These are phyloP conservation scores for Xenopus tropicalis DNA, from an alignment of 2,113 vertebrate species.

Conservation along the genomic window UCB_Xtro_10.0 CM004445.2:146428501-146429000, in stretches of 20 bases:
- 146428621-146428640: too few species aligned
- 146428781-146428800: slow-evolving; percentile 20
- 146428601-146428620: too few species aligned
- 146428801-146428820: slow-evolving; percentile 22
- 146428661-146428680: not conserved
- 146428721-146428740: not conserved
- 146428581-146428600: too few species aligned
- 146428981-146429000: not conserved
- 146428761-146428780: slow-evolving; percentile 3
- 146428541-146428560: too few species aligned
- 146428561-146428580: too few species aligned
- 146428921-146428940: not conserved
- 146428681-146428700: not conserved
- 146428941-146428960: not conserved
- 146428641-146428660: not conserved
- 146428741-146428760: not conserved
- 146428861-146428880: not conserved
- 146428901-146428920: too few species aligned
- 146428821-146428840: not conserved
- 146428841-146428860: slow-evolving; percentile 19
- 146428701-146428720: not conserved
- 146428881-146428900: not conserved
- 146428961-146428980: too few species aligned
- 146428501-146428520: too few species aligned
- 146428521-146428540: too few species aligned